Evolutionary conservation across 2,113 vertebrate species (phyloP).

Genomic region (Toxotes chatareus): DNA sequence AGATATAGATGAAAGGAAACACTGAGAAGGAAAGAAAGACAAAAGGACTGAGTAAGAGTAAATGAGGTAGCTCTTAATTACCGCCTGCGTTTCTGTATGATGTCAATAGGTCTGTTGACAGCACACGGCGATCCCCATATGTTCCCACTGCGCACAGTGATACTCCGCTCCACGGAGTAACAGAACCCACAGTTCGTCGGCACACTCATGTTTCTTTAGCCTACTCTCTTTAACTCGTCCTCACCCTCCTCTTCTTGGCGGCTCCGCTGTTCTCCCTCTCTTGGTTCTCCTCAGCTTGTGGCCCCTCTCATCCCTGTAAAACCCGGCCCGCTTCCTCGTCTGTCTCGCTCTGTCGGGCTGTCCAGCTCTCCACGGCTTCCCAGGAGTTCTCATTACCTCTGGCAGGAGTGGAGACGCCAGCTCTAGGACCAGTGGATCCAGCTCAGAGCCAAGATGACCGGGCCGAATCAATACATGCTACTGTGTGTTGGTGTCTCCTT

Average conservation of each 20-base stretch:
- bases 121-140: conserved; percentile 83
- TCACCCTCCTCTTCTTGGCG: conserved; percentile 68
- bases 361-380: conserved; percentile 61
- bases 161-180: conserved; percentile 72
- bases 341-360: conserved; percentile 60
- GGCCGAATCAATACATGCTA: conserved; percentile 35
- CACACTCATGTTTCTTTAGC: conserved; percentile 81
- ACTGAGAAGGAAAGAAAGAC: conserved; percentile 26
- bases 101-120: conserved; percentile 87
- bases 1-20: conserved; percentile 28
- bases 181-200: conserved; percentile 80
- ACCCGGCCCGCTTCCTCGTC: conserved; percentile 53
- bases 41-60: conserved; percentile 45
- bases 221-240: conserved; percentile 48
- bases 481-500: conserved; percentile 3
- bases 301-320: conserved; percentile 61
- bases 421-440: conserved; percentile 48
- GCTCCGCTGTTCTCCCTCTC: conserved; percentile 60
- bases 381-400: conserved; percentile 70
- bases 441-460: conserved; percentile 8
- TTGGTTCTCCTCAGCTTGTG: conserved; percentile 68
- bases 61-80: conserved; percentile 77
- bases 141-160: conserved; percentile 76
- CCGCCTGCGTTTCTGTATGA: conserved; percentile 85
- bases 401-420: conserved; percentile 35